A percentile compares a stretch with the other conserved stretches of the same genome.
These are phyloP conservation scores for Frankliniella intonsa DNA, from an alignment of 2,888 invertebrate species.

Conservation along the genomic window DNA sequence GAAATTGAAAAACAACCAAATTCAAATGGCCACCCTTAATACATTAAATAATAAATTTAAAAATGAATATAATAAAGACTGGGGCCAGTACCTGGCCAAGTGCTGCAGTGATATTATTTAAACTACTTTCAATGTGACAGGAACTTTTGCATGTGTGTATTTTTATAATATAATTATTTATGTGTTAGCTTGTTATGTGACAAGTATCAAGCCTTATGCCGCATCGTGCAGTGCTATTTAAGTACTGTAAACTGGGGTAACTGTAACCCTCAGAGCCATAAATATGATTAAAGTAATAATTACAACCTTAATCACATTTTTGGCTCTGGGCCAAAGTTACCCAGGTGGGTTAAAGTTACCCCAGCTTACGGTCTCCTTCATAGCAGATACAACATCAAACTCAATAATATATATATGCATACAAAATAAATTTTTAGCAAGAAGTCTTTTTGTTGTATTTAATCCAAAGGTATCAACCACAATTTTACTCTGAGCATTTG, in stretches of 20 bases:
- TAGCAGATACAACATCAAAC: not conserved
- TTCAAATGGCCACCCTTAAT: too few relatives aligned
- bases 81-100: not conserved
- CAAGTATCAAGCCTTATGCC: not conserved
- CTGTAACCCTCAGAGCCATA: too few relatives aligned
- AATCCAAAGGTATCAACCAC: not conserved
- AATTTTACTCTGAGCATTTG: constrained; percentile 5
- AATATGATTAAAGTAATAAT: not conserved
- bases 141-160: not conserved
- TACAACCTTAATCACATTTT: not conserved
- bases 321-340: not conserved
- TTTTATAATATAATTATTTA: not conserved
- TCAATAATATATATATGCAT: not conserved
- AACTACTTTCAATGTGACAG: not conserved
- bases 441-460: too few relatives aligned
- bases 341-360: not conserved
- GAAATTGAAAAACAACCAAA: not conserved
- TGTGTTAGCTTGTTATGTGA: not conserved
- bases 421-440: not conserved
- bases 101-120: not conserved
- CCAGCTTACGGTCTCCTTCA: not conserved
- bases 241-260: too few relatives aligned
- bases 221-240: not conserved
- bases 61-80: not conserved
- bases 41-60: not conserved